Percentiles rank a stretch among this genome's conserved stretches.
phyloP scores from a whole-genome alignment of 1,140 invertebrate genomes.

The Rhagoletis zephyria region DNA sequence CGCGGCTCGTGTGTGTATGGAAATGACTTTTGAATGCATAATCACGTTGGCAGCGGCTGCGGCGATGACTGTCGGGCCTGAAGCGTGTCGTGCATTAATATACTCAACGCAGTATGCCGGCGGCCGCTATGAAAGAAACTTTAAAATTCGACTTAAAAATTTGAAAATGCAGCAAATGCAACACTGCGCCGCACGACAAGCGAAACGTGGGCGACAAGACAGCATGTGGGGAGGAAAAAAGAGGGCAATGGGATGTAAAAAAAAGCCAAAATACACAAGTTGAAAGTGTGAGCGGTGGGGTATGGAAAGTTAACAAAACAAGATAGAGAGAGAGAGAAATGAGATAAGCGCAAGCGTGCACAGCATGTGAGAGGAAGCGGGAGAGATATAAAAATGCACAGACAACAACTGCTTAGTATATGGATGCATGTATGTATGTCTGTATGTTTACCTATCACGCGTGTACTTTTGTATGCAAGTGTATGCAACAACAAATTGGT shows the following conservation, averaged over 20 bases:
- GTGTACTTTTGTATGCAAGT: neutral
- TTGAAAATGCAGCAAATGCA: conserved; percentile 28
- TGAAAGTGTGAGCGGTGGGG: too few species aligned
- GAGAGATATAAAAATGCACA: neutral
- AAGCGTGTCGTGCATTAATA: conserved; percentile 30
- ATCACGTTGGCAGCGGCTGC: conserved; percentile 12
- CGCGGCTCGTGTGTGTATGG: conserved; percentile 8
- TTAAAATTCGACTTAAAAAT: conserved; percentile 10
- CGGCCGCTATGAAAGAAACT: neutral
- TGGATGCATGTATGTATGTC: neutral
- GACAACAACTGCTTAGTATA: neutral
- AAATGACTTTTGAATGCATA: conserved; percentile 46
- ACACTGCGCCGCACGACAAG: conserved; percentile 22
- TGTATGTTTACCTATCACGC: neutral
- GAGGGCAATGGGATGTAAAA: neutral
- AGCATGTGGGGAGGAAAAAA: neutral
- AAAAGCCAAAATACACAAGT: too few species aligned
- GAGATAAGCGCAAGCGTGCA: too few species aligned
- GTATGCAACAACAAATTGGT: conserved; percentile 21
- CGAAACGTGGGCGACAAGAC: conserved; percentile 7
- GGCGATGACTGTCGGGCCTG: neutral
- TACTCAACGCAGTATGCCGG: neutral
- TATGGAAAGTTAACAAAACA: neutral
- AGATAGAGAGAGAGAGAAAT: neutral
- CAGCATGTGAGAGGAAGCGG: neutral